Evolutionary conservation across 2,797 vertebrate genomes (phyloP).

Genomic region (Hybognathus amarus): DNA sequence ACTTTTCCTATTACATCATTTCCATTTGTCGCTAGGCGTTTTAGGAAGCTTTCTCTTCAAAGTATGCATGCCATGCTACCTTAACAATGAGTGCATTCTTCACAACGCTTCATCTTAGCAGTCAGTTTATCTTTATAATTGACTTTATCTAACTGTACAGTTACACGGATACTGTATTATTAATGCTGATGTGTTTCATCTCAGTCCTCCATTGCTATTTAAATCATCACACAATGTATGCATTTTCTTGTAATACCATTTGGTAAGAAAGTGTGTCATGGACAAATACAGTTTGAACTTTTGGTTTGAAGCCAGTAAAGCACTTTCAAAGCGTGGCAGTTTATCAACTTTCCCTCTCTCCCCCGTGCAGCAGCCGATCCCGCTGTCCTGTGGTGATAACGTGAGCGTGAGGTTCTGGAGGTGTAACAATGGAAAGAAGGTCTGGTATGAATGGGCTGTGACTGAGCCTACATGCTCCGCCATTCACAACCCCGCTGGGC

Average conservation of each 20-base stretch:
- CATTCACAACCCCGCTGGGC: constrained; percentile 92
- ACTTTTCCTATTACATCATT: too few relatives aligned
- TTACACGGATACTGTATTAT: neutral
- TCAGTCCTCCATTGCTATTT: neutral
- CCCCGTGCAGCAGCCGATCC: constrained; percentile 84
- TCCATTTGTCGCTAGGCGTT: neutral
- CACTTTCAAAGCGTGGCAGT: neutral
- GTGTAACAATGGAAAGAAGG: constrained; percentile 92
- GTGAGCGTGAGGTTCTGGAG: constrained; percentile 91
- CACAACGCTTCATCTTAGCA: neutral
- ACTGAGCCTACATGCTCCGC: constrained; percentile 87
- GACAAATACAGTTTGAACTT: neutral
- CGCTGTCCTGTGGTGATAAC: constrained; percentile 78
- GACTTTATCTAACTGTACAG: neutral
- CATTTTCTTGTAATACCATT: neutral
- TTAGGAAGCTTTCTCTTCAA: neutral
- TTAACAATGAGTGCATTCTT: neutral
- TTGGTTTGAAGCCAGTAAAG: neutral
- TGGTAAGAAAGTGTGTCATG: neutral
- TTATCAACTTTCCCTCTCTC: neutral
- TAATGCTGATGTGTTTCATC: neutral
- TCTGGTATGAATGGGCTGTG: constrained; percentile 97
- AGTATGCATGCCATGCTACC: neutral
- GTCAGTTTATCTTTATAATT: neutral
- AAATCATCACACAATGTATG: neutral